These are phyloP conservation scores for Drosophila niveifrons DNA, from an alignment of 2,888 invertebrate species.

Conservation along the genomic window DNA sequence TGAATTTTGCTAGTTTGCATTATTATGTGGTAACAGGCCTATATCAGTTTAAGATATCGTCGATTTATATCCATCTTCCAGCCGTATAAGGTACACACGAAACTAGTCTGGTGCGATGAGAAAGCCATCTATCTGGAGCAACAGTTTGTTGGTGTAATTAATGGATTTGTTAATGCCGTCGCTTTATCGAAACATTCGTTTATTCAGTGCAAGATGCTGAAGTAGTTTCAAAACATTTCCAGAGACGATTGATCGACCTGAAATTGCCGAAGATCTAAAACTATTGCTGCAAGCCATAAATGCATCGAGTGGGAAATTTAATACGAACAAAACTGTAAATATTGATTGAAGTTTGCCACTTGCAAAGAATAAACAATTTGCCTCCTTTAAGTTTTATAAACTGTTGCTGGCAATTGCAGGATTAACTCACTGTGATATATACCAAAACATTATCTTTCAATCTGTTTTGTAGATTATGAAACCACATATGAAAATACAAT, in stretches of 20 bases:
- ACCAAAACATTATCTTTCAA: constrained; percentile 13
- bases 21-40: constrained; percentile 92
- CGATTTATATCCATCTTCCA: constrained; percentile 92
- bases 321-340: constrained; percentile 67
- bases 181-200: constrained; percentile 92
- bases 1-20: constrained; percentile 94
- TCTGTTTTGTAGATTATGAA: constrained; percentile 2
- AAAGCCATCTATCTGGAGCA: constrained; percentile 94
- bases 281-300: constrained; percentile 92
- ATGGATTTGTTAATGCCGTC: constrained; percentile 92
- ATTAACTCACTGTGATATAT: not conserved
- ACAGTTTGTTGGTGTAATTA: constrained; percentile 91
- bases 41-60: constrained; percentile 91
- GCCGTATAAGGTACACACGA: constrained; percentile 87
- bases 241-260: constrained; percentile 89
- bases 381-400: not conserved
- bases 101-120: constrained; percentile 95
- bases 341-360: not conserved
- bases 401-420: not conserved
- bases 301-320: constrained; percentile 90
- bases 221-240: constrained; percentile 89
- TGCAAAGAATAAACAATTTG: not conserved
- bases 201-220: constrained; percentile 88
- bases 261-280: constrained; percentile 90
- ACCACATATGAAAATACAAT: not conserved